A percentile compares a stretch with the other conserved stretches of the same genome.
phyloP scores from a whole-genome alignment of 1,140 invertebrate genomes.

The Physella acuta region DNA sequence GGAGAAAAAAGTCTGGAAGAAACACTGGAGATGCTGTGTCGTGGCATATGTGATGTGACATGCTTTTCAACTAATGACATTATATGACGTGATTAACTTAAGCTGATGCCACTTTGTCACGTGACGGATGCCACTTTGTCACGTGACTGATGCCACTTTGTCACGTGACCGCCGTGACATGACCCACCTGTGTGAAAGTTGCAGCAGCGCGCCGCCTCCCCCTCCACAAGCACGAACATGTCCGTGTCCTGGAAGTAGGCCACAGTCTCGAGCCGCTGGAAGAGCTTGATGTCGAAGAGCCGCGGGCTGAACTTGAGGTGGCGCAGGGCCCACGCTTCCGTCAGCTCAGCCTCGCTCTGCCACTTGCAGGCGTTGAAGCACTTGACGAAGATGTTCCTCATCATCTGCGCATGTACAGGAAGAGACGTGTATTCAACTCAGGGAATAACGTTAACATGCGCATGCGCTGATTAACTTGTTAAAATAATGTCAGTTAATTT shows the following conservation, averaged over 20 bases:
- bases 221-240: conserved; percentile 52
- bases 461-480: not conserved
- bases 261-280: conserved; percentile 46
- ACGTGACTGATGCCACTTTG: no score
- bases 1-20: no score
- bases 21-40: no score
- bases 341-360: conserved; percentile 37
- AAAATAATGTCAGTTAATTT: no score
- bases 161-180: no score
- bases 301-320: conserved; percentile 52
- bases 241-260: conserved; percentile 53
- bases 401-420: no score
- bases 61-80: not conserved
- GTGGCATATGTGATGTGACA: not conserved
- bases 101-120: no score
- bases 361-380: conserved; percentile 54
- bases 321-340: conserved; percentile 40
- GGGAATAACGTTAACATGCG: not conserved
- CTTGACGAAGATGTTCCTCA: conserved; percentile 56
- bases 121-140: no score
- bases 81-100: not conserved
- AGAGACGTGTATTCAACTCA: no score
- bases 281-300: conserved; percentile 54
- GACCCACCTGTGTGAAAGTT: conserved; percentile 54
- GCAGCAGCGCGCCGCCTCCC: conserved; percentile 47